Percentiles rank a stretch among this genome's conserved stretches.
These are phyloP conservation scores for Nudaria mundana DNA, from an alignment of 2,888 invertebrate genomes.

Conservation along the genomic window DNA sequence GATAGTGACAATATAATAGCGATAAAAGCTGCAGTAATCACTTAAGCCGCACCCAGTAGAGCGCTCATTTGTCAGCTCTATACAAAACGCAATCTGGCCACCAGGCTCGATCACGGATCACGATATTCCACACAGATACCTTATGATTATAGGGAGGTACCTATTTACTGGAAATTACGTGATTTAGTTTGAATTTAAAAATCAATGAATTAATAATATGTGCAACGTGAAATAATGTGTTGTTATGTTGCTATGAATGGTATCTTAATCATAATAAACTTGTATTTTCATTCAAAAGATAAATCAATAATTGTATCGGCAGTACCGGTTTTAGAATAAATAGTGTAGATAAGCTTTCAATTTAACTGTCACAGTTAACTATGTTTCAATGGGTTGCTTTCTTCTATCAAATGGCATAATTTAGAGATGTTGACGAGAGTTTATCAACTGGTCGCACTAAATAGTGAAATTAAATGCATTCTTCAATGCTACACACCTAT, in stretches of 20 bases:
- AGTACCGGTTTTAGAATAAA: no score
- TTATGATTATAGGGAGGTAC: no score
- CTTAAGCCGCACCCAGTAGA: conserved; percentile 67
- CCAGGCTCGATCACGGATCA: conserved; percentile 48
- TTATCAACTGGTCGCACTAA: conserved; percentile 22
- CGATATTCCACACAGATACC: conserved; percentile 35
- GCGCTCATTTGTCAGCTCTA: conserved; percentile 63
- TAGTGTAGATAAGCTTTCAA: no score
- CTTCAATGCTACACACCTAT: conserved; percentile 33
- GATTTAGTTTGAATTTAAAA: no score
- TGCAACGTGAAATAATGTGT: no score
- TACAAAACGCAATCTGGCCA: conserved; percentile 46
- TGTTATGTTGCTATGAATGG: not conserved
- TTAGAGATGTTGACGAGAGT: conserved; percentile 15
- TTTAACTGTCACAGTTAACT: conserved; percentile 18
- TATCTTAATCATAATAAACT: not conserved
- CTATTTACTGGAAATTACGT: no score
- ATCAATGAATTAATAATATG: no score
- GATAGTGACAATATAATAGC: no score
- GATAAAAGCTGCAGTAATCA: conserved; percentile 73
- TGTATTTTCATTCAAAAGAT: not conserved
- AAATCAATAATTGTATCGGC: no score
- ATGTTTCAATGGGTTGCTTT: conserved; percentile 9
- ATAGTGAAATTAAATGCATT: conserved; percentile 38
- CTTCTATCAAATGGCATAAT: conserved; percentile 19